Base-by-base conservation (phyloP, 2,888 invertebrate species). In the Cylindroiulus punctatus region DNA sequence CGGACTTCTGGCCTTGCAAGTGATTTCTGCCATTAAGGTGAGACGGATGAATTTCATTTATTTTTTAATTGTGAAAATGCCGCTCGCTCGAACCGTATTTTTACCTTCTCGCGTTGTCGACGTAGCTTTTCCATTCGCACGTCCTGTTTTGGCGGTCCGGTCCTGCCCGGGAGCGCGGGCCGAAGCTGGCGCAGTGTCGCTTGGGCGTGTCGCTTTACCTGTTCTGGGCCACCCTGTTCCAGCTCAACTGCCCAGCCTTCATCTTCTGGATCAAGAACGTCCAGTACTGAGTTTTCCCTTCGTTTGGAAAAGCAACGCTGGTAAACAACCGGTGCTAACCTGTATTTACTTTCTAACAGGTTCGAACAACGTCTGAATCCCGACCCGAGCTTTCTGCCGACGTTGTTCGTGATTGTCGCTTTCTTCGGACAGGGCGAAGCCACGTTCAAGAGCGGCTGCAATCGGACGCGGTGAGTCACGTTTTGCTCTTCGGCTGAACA, bases 361-460 rank as follows among this genome's bases (percentile, higher is more conserved):
- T 81, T n/a, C 32, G 32, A 19, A 36, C 22, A 30, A 32, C 57
- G 22, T 12, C 17, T 85, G n/a, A 36, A 85, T 85, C 85, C 85
- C 14, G 85, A 85, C 76, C 85, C 85, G 36, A 85, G 85, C 40
- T 85, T 65, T 65, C 30, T 85, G 7, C 40, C 85, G 10, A 32
- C 85, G 14, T 2, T 65, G 1, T n/a, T 85, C 10, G 32, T 65
- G 19, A 57, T 65, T 12, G 10, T 65, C 47, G 36, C 85, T n/a
- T 76, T 65, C 7, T 84, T 32, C 14, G 84, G 32, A 84, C 36
- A 14, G 7, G 36, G 22, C 14, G 22, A 30, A 42, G 84, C 17
- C 2, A 84, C 36, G 36, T 84, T n/a, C 7, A 8, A 12, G 40
- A 36, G 5, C 8, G 8, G 83, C 10, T n/a, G 5, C 7, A 5